These are phyloP conservation scores for Toxotes chatareus DNA, from an alignment of 2,113 vertebrate genomes.

Conservation along the genomic window DNA sequence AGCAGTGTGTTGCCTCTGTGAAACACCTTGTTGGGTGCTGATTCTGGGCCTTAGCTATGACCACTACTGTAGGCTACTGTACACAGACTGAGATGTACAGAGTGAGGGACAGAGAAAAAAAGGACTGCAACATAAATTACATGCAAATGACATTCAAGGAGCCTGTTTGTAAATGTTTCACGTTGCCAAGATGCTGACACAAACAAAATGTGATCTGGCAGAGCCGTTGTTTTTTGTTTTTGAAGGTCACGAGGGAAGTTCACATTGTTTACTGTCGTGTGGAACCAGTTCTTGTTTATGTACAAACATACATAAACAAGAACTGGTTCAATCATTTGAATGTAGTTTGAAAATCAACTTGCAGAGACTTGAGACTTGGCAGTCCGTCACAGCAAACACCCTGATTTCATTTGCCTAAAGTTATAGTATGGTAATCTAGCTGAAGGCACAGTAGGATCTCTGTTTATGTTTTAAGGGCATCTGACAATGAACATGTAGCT, in stretches of 20 bases:
- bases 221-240: conserved; percentile 14
- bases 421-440: not conserved
- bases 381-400: not conserved
- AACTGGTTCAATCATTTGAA: not conserved
- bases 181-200: conserved; percentile 35
- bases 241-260: conserved; percentile 20
- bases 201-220: conserved; percentile 19
- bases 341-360: not conserved
- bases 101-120: not conserved
- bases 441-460: not conserved
- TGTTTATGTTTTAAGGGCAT: not conserved
- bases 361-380: not conserved
- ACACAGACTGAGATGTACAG: not conserved
- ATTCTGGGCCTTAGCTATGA: conserved; percentile 13
- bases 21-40: conserved; percentile 5
- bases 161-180: conserved; percentile 22
- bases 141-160: conserved; percentile 41
- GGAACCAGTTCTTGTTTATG: not conserved
- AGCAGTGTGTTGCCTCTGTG: not conserved
- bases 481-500: not conserved
- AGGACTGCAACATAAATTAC: conserved; percentile 12
- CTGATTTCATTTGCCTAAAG: not conserved
- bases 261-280: not conserved
- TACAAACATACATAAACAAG: not conserved
- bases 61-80: not conserved